These are phyloP conservation scores for Rousettus leschenaultii DNA, from an alignment of 2,113 vertebrate species.

Conservation along the genomic window DNA sequence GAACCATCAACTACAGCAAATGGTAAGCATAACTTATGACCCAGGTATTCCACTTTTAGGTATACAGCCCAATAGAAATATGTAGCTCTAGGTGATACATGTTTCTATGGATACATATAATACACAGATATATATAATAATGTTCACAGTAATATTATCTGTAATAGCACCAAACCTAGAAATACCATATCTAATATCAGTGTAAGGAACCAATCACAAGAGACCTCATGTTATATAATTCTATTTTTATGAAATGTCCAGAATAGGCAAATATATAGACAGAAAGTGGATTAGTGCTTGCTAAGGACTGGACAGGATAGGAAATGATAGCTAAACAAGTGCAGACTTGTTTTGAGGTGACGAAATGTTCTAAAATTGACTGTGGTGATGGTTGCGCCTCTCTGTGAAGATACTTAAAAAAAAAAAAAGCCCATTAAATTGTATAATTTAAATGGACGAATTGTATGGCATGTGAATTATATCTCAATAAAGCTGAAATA, in stretches of 20 bases:
- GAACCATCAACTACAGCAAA: neutral
- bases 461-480: neutral
- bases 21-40: neutral
- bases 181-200: neutral
- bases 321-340: neutral
- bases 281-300: neutral
- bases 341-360: neutral
- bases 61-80: neutral
- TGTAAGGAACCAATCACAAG: neutral
- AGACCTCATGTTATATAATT: neutral
- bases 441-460: neutral
- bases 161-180: neutral
- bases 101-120: neutral
- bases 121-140: neutral
- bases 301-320: neutral
- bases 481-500: neutral
- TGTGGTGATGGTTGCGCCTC: neutral
- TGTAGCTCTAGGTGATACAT: neutral
- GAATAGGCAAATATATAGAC: neutral
- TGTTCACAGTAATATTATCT: neutral
- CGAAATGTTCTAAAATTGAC: constrained; percentile 13
- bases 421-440: neutral
- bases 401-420: neutral
- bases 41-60: neutral
- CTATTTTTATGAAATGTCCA: neutral